Evolutionary conservation across 2,113 vertebrate genomes (phyloP), one percentile per base, ranked within the genome.

Genomic region (Mustelus asterias): DNA sequence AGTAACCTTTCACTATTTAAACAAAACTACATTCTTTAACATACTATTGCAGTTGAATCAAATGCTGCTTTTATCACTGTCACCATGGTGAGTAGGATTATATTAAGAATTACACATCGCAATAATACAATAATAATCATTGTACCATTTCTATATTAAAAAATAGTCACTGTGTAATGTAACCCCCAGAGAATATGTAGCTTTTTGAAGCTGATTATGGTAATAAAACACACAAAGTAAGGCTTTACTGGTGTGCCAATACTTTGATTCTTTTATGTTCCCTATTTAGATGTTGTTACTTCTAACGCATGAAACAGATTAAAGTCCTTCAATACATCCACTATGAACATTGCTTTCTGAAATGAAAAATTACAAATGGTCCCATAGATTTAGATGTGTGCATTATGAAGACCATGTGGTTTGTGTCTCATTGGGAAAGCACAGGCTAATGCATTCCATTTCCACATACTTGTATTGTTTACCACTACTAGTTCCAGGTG

Each of bases 391-490:
- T 72, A 41, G 44, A 76, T 95, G 22, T 72, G 94, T 95, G 67
- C 37, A 72, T 95, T 95, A 33, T 72, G 94, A 54, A 95, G 69
- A 8, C 44, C 92, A 70, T 95, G 69, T 72, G 63, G 94, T 26
- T 95, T 95, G 24, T 95, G 48, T 95, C 94, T 18, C 69, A 95
- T 69, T 95, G 14, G 69, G 72, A 44, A 70, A 95, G 44, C 37
- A 54, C 29, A 72, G 94, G 41, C 41, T 29, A 95, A 95, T 18
- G 54, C 94, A 95, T 95, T 95, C 37, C 41, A 72, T 95, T 95
- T 70, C 94, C 94, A 95, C 41, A 95, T 69, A 72, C 22, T 95
- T 72, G 67, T 20, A 44, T 72, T 70, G 94, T 95, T 95, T 95
- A 72, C 94, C 14, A 20, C 67, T 76, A 41, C 94, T 54, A 44